phyloP scores from a whole-genome alignment of 2,797 vertebrate genomes.

The Allobates femoralis region DNA sequence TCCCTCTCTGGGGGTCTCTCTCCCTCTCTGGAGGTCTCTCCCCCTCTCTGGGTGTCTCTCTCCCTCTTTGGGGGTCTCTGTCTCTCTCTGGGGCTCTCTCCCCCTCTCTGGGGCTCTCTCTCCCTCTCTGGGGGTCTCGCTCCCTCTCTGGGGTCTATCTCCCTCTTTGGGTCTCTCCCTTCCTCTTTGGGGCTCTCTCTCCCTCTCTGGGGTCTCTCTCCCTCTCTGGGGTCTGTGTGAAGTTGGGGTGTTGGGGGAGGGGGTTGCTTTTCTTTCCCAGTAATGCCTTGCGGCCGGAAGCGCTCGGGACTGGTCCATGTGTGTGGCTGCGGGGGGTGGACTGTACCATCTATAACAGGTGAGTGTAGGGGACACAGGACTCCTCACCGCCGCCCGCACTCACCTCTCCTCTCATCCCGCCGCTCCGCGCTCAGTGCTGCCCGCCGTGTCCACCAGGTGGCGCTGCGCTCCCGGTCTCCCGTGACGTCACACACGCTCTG shows the following conservation, averaged over 20 bases:
- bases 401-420: constrained; percentile 14
- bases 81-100: too few relatives aligned
- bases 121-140: not conserved
- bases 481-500: not conserved
- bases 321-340: not conserved
- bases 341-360: not conserved
- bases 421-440: not conserved
- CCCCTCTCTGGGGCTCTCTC: too few relatives aligned
- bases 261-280: not conserved
- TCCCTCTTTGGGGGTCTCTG: not conserved
- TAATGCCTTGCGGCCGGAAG: constrained; percentile 33
- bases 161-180: not conserved
- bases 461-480: not conserved
- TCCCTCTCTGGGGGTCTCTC: not conserved
- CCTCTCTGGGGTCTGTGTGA: not conserved
- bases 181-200: not conserved
- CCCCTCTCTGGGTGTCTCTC: not conserved
- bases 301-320: not conserved
- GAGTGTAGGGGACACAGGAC: too few relatives aligned
- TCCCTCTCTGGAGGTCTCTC: not conserved
- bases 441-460: not conserved
- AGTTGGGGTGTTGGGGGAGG: not conserved
- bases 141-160: too few relatives aligned
- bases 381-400: not conserved
- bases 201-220: not conserved